Evolutionary conservation across 2,113 vertebrate genomes (phyloP), one percentile per base, ranked within the genome.

Genomic region (Meles meles): DNA sequence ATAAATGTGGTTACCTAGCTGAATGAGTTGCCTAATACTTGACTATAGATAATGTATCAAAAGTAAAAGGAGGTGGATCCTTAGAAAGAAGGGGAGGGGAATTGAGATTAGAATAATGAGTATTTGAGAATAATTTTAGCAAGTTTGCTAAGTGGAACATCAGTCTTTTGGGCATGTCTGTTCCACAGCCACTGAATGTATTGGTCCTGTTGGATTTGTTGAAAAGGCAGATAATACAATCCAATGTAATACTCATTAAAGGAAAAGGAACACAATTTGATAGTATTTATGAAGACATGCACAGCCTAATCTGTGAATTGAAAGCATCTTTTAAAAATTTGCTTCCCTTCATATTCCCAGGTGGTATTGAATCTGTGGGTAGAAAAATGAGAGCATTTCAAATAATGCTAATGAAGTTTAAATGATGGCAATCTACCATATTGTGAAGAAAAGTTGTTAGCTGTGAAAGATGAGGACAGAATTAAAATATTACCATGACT

Each of bases 341-440:
- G 95, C 97, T 98, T 93, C 84, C 37, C 42, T 61, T 95, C 31
- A 11, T 94, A 77, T 97, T 97, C 83, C 79, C 98, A 98, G 97
- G 98, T 98, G 98, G 92, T 97, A 95, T 97, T 98, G 98, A 95
- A 98, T 98, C 96, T 93, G 44, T 96, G 84, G 97, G 72, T 97
- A 96, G 98, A 97, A 87, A 98, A 96, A 77, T 94, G 96, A 97
- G 96, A 96, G 93, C 97, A 94, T 98, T 98, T 98, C 98, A 98
- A 95, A 98, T 98, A 98, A 98, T 98, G 98, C 96, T 98, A 98
- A 98, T 98, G 98, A 98, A 98, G 97, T 94, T 98, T 98, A 97
- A 98, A 95, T 98, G 98, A 96, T 97, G 97, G 96, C 97, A 95
- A n/a, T 97, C 97, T 82, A 93, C 96, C 93, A 93, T 97, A 96